A percentile compares a stretch with the other conserved stretches of the same genome.
Conservation (phyloP, 2,113 vertebrate genomes). For the Ceyx margarethae region DNA sequence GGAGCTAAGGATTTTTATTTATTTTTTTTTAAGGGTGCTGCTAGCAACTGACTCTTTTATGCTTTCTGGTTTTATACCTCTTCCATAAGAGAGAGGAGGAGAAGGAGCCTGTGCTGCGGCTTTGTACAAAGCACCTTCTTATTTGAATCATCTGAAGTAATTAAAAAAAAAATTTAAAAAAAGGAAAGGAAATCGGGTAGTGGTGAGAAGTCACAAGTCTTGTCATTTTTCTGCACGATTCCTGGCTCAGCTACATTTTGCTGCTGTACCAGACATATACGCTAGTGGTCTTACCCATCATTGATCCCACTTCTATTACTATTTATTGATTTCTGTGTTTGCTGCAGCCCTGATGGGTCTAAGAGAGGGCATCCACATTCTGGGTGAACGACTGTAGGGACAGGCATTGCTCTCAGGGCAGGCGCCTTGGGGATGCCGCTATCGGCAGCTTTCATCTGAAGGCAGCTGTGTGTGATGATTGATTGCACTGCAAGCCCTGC, state of each 20-base stretch:
- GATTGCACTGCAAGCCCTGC: slow-evolving; percentile 60
- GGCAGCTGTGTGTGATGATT: slow-evolving; percentile 6
- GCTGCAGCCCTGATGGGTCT: not conserved
- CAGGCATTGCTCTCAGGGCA: not conserved
- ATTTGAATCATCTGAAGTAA: not conserved
- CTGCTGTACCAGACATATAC: fast-evolving
- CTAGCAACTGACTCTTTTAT: not conserved
- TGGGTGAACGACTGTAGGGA: not conserved
- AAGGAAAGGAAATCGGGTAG: not conserved
- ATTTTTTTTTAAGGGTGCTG: not conserved
- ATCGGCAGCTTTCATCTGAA: not conserved
- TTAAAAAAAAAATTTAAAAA: not conserved
- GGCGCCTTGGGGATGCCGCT: not conserved
- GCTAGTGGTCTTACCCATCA: fast-evolving
- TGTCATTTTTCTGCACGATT: not conserved
- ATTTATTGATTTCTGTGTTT: not conserved
- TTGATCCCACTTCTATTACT: not conserved
- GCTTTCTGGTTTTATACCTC: not conserved
- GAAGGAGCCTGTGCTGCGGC: not conserved
- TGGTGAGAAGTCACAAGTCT: not conserved
- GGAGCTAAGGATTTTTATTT: not conserved
- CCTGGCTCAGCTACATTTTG: not conserved
- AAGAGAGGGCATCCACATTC: not conserved
- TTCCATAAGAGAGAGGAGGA: not conserved
- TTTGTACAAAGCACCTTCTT: not conserved